A percentile compares a stretch with the other conserved stretches of the same genome.
Evolutionary conservation across 1,140 invertebrate genomes (phyloP).

Genomic region (Bombus cullumanus): DNA sequence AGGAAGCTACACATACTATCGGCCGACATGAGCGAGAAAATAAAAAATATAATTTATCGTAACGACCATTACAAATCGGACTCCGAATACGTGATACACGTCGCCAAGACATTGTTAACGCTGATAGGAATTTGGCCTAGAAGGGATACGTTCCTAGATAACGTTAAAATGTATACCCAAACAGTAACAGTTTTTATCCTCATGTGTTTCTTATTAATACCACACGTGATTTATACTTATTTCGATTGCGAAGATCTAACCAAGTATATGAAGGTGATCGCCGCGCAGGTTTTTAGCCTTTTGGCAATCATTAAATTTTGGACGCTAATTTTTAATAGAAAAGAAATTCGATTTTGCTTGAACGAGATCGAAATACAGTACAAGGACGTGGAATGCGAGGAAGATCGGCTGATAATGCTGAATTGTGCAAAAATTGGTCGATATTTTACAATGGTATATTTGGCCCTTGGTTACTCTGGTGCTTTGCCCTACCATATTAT

Average conservation of each 20-base stretch:
- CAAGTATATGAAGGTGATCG: conserved; percentile 78
- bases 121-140: conserved; percentile 77
- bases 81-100: conserved; percentile 69
- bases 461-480: conserved; percentile 75
- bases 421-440: conserved; percentile 75
- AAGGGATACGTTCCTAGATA: conserved; percentile 49
- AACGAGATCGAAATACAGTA: conserved; percentile 75
- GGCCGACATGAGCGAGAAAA: not conserved
- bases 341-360: conserved; percentile 70
- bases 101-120: conserved; percentile 70
- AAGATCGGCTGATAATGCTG: conserved; percentile 71
- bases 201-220: conserved; percentile 74
- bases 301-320: conserved; percentile 78
- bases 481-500: conserved; percentile 78
- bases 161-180: conserved; percentile 62
- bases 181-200: conserved; percentile 67
- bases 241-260: conserved; percentile 75
- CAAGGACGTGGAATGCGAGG: conserved; percentile 63
- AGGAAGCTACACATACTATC: not conserved
- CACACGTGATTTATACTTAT: conserved; percentile 74
- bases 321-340: conserved; percentile 75
- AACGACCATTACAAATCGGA: conserved; percentile 69
- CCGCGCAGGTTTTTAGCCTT: conserved; percentile 75
- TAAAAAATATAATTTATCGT: conserved; percentile 10
- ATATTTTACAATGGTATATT: conserved; percentile 73